Base-by-base conservation (phyloP, 2,888 invertebrate species). In the Entomobrya multifasciata region DNA sequence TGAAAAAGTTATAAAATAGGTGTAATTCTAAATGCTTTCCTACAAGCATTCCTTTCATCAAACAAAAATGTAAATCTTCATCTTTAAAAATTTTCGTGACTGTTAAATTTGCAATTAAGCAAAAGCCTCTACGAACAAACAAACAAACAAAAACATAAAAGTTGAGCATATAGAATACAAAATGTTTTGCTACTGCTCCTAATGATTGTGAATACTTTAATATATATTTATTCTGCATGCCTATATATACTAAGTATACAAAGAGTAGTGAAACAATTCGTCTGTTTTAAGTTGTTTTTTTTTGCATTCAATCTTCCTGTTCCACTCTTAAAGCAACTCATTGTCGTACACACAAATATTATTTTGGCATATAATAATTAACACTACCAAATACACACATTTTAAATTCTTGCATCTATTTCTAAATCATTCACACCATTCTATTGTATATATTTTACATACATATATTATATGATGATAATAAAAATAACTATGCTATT, bases 31-130 rank as follows among this genome's bases (percentile, higher is more conserved):
- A n/a, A 52, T 17, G 15, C n/a, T 60, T 60, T 15, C 15, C 10
- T n/a, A 60, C 60, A 60, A 15, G n/a, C 41, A 41, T 70, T 52
- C 67, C 17, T 55, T 20, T n/a, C 30, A 10, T 47, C 60, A 70
- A 41, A 8, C n/a, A n/a, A 49, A 76, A 77, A 49, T 77, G 60
- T 77, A 77, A 76, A 76, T 77, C 44, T 20, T 77, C 60, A 57
- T 60, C 47, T 49, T 49, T 72, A 57, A 82, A 82, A 82, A 72
- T 57, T 82, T 74, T 72, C 74, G 72, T 72, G 82, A 82, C 82
- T 82, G 82, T 72, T 72, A 82, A 82, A 44, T 60, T 82, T 80
- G 36, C 36, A 55, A 41, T 25, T 30, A 17, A 74, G 70, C 44
- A 41, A n/a, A 13, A 67, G n/a, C 60, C 44, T 36, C n/a, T 44